These are phyloP conservation scores for Calidris pygmaea DNA, from an alignment of 2,113 vertebrate species.

Conservation along the genomic window DNA sequence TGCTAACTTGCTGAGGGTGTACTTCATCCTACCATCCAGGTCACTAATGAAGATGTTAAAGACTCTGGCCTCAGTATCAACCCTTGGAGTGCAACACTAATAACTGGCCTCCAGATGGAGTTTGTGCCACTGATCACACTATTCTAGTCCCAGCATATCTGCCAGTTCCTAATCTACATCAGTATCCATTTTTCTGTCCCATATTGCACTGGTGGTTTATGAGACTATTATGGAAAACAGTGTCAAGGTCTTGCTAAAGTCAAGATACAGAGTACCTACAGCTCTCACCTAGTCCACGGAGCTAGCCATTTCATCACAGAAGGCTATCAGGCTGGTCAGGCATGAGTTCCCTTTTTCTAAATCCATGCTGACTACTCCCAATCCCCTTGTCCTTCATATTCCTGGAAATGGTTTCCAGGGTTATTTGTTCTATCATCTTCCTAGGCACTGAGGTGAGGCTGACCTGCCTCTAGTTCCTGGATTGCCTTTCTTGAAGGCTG, in stretches of 20 bases:
- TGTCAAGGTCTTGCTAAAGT: neutral
- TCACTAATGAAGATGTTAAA: neutral
- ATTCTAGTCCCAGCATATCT: neutral
- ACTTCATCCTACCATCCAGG: neutral
- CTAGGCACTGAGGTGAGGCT: rapidly evolving
- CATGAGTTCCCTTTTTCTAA: neutral
- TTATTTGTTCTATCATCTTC: neutral
- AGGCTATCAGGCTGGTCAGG: neutral
- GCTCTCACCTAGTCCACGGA: neutral
- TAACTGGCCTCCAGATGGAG: no score
- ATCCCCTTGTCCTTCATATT: neutral
- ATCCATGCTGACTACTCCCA: neutral
- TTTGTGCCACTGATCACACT: neutral
- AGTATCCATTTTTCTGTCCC: neutral
- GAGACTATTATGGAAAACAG: neutral
- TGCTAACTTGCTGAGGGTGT: neutral
- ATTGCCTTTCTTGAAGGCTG: neutral
- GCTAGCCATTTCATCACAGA: neutral
- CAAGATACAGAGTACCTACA: neutral
- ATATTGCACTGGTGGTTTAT: neutral
- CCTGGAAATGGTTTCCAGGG: neutral
- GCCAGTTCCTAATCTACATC: rapidly evolving
- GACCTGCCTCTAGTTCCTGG: neutral
- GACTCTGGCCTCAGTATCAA: neutral
- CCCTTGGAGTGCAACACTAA: no score